Conservation (phyloP, 1,140 invertebrate species). For the Xylocopa sonorina region DNA sequence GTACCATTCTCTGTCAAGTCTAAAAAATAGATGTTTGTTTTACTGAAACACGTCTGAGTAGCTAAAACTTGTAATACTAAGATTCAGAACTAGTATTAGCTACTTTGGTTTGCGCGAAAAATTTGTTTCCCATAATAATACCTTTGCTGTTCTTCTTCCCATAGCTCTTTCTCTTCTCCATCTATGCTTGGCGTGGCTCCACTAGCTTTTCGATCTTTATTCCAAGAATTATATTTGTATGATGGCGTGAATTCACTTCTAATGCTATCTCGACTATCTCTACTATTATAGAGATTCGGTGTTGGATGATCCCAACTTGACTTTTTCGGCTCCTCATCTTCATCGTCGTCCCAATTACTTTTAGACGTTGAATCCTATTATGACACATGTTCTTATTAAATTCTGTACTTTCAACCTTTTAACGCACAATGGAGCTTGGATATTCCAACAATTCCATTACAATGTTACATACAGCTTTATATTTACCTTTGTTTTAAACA, state of each 20-base stretch:
- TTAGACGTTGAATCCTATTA: conserved; percentile 87
- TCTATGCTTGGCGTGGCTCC: conserved; percentile 85
- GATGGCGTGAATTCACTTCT: conserved; percentile 90
- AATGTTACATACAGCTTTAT: not conserved
- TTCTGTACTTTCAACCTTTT: not conserved
- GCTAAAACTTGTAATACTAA: too few species aligned
- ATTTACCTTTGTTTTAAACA: conserved; percentile 74
- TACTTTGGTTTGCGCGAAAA: too few species aligned
- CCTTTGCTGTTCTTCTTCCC: conserved; percentile 95
- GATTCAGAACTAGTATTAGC: too few species aligned
- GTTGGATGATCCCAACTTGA: conserved; percentile 97
- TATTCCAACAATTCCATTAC: not conserved
- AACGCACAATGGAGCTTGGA: not conserved
- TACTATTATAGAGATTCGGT: conserved; percentile 84
- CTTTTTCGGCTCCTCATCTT: conserved; percentile 85
- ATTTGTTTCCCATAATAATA: too few species aligned
- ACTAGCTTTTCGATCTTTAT: conserved; percentile 85
- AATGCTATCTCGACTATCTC: conserved; percentile 81
- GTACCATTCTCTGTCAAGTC: conserved; percentile 98
- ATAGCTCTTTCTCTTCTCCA: conserved; percentile 89
- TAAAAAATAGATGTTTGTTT: conserved; percentile 55
- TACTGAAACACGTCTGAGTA: too few species aligned
- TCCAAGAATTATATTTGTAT: conserved; percentile 93
- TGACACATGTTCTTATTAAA: not conserved
- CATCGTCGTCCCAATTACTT: conserved; percentile 94